Percentiles rank a stretch among this genome's conserved stretches.
Conservation (phyloP, 2,888 invertebrate species). For the Trichacis sp. region DNA sequence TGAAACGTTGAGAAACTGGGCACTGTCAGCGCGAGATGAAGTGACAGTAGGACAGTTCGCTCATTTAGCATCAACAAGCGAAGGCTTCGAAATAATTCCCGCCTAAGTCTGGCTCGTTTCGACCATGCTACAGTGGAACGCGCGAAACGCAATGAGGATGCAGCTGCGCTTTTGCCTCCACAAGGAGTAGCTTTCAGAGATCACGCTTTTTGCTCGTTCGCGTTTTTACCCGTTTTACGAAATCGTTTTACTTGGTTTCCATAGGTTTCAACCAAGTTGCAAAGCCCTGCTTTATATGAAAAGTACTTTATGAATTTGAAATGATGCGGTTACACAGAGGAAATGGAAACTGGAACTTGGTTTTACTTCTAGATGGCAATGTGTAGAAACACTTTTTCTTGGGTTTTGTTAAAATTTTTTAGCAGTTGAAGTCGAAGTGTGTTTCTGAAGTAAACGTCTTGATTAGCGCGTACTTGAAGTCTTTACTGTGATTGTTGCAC, state of each 20-base stretch:
- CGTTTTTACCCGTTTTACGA: conserved; percentile 12
- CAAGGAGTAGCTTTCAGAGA: conserved; percentile 61
- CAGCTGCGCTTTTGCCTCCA: conserved; percentile 56
- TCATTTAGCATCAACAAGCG: conserved; percentile 61
- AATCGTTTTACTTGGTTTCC: not conserved
- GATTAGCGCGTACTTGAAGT: no score
- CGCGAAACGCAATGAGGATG: conserved; percentile 53
- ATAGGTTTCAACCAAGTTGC: no score
- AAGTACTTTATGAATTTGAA: no score
- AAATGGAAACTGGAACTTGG: no score
- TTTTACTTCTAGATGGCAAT: no score
- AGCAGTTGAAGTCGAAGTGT: no score
- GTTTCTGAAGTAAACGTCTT: no score
- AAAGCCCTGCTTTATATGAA: no score
- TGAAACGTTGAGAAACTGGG: conserved; percentile 23
- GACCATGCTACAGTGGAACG: conserved; percentile 58
- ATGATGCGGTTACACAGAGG: no score
- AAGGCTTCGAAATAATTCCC: conserved; percentile 58
- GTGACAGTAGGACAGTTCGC: conserved; percentile 64
- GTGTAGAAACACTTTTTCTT: no score
- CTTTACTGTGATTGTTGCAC: no score
- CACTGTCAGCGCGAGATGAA: conserved; percentile 45
- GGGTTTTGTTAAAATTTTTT: no score
- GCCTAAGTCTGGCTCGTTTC: conserved; percentile 43
- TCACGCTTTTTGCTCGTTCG: conserved; percentile 35